These are phyloP conservation scores for Acanthosepion lycidas DNA, from an alignment of 2,888 invertebrate genomes.

Conservation along the genomic window DNA sequence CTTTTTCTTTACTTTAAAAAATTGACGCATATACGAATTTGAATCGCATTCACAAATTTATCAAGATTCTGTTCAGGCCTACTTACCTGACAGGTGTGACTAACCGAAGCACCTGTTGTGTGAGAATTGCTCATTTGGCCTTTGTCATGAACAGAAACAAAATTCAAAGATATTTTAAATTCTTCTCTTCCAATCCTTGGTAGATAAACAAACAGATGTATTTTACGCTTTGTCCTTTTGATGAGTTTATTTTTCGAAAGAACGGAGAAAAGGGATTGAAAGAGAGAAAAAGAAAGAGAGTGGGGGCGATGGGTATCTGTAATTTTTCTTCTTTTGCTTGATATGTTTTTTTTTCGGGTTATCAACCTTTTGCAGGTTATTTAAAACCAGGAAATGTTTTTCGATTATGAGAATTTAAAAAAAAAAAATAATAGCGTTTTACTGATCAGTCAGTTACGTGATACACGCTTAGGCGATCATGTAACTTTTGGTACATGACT, in stretches of 20 bases:
- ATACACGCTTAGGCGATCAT: too few species aligned
- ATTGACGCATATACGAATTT: background rate
- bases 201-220: background rate
- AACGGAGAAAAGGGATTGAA: too few species aligned
- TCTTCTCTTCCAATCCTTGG: background rate
- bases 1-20: background rate
- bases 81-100: background rate
- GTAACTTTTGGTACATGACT: too few species aligned
- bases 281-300: background rate
- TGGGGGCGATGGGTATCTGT: background rate
- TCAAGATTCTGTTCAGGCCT: background rate
- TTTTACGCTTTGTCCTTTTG: background rate
- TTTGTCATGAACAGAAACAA: slow-evolving; percentile 6
- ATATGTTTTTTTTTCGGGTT: too few species aligned
- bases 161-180: background rate
- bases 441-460: too few species aligned
- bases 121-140: background rate
- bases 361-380: too few species aligned
- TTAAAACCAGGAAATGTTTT: too few species aligned
- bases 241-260: background rate
- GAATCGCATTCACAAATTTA: background rate
- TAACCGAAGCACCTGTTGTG: background rate
- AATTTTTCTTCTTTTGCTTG: too few species aligned
- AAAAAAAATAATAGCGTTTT: too few species aligned
- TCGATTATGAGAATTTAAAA: too few species aligned